Percentiles rank a stretch among this genome's conserved stretches.
Conservation (phyloP, 2,888 invertebrate species). For the Acanthococcus lagerstroemiae region DNA sequence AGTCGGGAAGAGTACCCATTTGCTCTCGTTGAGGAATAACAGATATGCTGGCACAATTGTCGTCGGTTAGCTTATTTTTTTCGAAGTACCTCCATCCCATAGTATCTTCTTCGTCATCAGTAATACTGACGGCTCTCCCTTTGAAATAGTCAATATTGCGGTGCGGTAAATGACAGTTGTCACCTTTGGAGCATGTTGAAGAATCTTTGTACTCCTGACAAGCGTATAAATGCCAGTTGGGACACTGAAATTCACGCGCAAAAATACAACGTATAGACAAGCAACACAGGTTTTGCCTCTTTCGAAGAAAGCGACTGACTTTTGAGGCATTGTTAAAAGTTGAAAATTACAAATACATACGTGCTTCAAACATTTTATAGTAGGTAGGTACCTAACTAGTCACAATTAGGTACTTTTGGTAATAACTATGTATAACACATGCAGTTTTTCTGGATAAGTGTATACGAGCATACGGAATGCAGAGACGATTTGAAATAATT, state of each 20-base stretch:
- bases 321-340: background rate
- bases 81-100: conserved; percentile 17
- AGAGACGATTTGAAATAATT: too few relatives aligned
- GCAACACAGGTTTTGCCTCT: background rate
- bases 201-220: conserved; percentile 15
- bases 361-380: too few relatives aligned
- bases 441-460: too few relatives aligned
- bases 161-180: conserved; percentile 10
- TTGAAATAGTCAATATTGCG: conserved; percentile 4
- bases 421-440: too few relatives aligned
- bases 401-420: too few relatives aligned
- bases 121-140: background rate
- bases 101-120: conserved; percentile 2
- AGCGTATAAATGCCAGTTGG: conserved; percentile 19
- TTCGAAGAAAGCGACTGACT: background rate
- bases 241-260: conserved; percentile 5
- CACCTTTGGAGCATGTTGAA: conserved; percentile 3
- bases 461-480: too few relatives aligned
- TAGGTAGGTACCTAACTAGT: too few relatives aligned
- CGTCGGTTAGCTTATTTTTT: conserved; percentile 14
- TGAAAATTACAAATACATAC: too few relatives aligned
- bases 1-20: conserved; percentile 10
- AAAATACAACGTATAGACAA: background rate
- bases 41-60: background rate
- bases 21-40: conserved; percentile 3